Conservation (phyloP, 2,888 invertebrate species). For the Pandemis heparana region DNA sequence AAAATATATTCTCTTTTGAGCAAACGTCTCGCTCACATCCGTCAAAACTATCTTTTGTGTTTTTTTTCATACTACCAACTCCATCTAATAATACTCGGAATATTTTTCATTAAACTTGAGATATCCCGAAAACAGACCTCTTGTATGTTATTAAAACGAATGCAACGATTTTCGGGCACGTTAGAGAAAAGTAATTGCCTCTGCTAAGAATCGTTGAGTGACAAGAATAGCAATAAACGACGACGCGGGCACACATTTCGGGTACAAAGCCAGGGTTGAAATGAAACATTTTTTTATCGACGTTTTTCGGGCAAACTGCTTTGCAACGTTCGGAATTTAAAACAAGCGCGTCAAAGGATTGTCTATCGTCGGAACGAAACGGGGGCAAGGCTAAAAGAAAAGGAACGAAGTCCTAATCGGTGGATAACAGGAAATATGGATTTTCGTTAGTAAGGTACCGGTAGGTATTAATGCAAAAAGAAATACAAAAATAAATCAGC, state of each 20-base stretch:
- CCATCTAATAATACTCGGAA: too few species aligned
- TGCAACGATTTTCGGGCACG: not conserved
- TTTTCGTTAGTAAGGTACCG: not conserved
- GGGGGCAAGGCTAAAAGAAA: conserved; percentile 3
- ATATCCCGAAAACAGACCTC: not conserved
- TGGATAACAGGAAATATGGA: not conserved
- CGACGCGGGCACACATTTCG: conserved; percentile 30
- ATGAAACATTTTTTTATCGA: conserved; percentile 40
- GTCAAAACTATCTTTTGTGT: too few species aligned
- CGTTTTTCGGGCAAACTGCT: conserved; percentile 33
- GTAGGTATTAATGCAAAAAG: not conserved
- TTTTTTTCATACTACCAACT: too few species aligned
- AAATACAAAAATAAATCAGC: too few species aligned
- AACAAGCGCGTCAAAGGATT: conserved; percentile 40
- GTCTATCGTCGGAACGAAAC: conserved; percentile 17
- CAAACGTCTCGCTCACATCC: too few species aligned
- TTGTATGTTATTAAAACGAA: not conserved
- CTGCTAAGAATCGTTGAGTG: conserved; percentile 30
- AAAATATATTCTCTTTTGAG: too few species aligned
- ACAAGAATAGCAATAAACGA: conserved; percentile 42
- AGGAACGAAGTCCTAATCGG: conserved; percentile 8
- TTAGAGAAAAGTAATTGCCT: conserved; percentile 29
- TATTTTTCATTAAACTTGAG: not conserved
- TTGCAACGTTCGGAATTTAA: conserved; percentile 39
- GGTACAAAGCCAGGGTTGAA: conserved; percentile 35